Evolutionary conservation across 2,888 invertebrate genomes (phyloP), one percentile per base, ranked within the genome.

Genomic region (Capitulum mitella): DNA sequence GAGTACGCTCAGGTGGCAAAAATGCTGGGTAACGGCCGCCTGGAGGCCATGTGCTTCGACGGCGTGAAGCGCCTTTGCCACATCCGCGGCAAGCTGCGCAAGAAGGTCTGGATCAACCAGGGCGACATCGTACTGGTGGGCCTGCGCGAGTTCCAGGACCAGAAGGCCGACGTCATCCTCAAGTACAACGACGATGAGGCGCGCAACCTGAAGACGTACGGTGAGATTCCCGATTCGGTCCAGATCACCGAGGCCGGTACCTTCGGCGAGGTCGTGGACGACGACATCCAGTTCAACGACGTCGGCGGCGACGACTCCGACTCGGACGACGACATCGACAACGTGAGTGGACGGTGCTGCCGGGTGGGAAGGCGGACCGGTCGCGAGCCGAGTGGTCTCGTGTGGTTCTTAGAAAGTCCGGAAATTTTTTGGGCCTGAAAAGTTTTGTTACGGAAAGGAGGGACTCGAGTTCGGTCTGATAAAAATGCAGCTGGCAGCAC

Each of bases 1-100:
- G 98, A 98, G 88, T 99, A 99, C 89, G 98, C 98, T 84, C 98
- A 99, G 90, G 99, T 99, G 82, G 95, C 97, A 84, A 98, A 98
- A 89, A 99, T 99, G 98, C 90, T 99, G 86, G 99, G 99, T 84
- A 99, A 99, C 89, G 98, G 99, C 84, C 90, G 98, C 85, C 89
- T 99, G 85, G 98, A 98, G 89, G 98, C 98, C 83, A 95, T 97
- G 92, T 99, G 99, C 88, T 99, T 99, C 88, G 99, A 99, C 89
- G 98, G 98, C 85, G 93, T 93, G 79, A 97, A 97, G 89, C 91
- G 99, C 87, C 89, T 99, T 84, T 99, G 99, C 90, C 98, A 99
- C 89, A 99, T 99, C 87, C 90, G 99, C 89, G 95, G 95, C 81
- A 96, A 96, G 87, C 89, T 96, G 81, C 89, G 95, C 84, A 96